These are phyloP conservation scores for Tetragnatha montana DNA, from an alignment of 2,888 invertebrate species.

Conservation along the genomic window DNA sequence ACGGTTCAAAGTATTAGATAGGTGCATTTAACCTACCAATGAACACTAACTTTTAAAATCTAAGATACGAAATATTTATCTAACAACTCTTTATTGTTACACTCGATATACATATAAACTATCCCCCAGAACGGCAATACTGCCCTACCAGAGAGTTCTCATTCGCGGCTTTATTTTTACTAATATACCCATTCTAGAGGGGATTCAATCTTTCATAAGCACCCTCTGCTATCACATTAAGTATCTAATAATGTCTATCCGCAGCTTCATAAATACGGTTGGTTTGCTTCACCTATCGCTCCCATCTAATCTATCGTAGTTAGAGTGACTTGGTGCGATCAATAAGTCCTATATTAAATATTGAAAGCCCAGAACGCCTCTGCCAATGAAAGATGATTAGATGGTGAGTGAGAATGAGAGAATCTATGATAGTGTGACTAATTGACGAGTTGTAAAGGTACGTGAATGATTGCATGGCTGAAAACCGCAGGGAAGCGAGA, in stretches of 20 bases:
- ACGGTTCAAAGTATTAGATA: no score
- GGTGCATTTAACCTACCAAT: no score
- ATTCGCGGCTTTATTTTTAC: background rate
- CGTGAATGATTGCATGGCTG: no score
- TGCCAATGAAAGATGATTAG: background rate
- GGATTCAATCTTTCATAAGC: conserved; percentile 32
- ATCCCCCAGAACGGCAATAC: background rate
- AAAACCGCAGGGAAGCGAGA: no score
- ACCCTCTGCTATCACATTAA: conserved; percentile 20
- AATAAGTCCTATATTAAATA: conserved; percentile 40
- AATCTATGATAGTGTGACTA: background rate
- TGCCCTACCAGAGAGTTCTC: background rate
- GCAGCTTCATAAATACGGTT: conserved; percentile 45
- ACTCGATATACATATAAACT: background rate
- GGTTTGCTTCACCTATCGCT: conserved; percentile 48
- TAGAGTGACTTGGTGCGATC: background rate
- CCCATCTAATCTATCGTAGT: conserved; percentile 42
- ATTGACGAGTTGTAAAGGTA: background rate
- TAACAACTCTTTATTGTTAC: no score
- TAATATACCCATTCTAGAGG: background rate
- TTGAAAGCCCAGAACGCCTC: background rate
- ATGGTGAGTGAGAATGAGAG: background rate
- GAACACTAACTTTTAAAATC: no score
- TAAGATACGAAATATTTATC: no score
- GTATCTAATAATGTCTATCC: conserved; percentile 43